Percentiles rank a stretch among this genome's conserved stretches.
Conservation (phyloP, 30 jellyfish, hydroid and myxozoan species). For the Chrysaora quinquecirrha region DNA sequence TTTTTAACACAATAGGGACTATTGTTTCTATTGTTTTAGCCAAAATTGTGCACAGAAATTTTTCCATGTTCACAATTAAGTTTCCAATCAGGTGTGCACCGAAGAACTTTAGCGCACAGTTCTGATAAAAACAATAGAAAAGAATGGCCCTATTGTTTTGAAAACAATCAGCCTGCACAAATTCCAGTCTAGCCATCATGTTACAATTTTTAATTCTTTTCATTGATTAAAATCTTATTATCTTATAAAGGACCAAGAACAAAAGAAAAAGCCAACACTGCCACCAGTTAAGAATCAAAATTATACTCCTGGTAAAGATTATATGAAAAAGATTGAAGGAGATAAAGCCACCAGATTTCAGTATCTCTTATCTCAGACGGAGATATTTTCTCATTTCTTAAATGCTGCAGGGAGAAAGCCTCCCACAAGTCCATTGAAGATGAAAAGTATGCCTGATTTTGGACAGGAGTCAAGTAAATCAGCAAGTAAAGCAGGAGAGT, state of each 20-base stretch:
- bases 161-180: too few species aligned
- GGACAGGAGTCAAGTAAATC: constrained; percentile 66
- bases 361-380: constrained; percentile 89
- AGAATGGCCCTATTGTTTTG: too few species aligned
- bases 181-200: too few species aligned
- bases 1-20: too few species aligned
- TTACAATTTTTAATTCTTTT: too few species aligned
- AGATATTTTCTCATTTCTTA: constrained; percentile 90
- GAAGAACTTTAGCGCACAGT: too few species aligned
- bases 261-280: constrained; percentile 41
- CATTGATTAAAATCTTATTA: too few species aligned
- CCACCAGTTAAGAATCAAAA: constrained; percentile 63
- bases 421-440: constrained; percentile 94
- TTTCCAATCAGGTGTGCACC: too few species aligned
- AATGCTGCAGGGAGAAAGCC: constrained; percentile 96
- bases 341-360: constrained; percentile 94
- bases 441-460: constrained; percentile 92
- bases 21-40: too few species aligned
- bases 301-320: constrained; percentile 74
- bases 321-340: constrained; percentile 90
- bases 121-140: too few species aligned
- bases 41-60: too few species aligned
- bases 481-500: constrained; percentile 73
- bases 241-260: constrained; percentile 41
- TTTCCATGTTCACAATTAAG: too few species aligned